Evolutionary conservation across 2,113 vertebrate species (phyloP).

Genomic region (Hylia prasina): DNA sequence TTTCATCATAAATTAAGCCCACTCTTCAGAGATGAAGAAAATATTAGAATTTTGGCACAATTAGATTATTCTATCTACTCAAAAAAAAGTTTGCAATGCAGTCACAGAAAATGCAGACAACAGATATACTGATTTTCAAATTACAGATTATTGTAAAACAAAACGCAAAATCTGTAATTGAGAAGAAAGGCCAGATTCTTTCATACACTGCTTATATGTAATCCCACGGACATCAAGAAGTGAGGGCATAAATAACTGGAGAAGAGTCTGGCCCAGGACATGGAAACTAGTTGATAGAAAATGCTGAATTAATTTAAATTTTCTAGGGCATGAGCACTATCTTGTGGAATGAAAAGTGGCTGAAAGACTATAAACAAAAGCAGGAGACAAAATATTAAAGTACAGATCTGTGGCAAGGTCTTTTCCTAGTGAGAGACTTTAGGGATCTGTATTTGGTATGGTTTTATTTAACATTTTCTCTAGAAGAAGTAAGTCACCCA

Average conservation of each 20-base stretch:
- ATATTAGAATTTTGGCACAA: not conserved
- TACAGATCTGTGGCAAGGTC: not conserved
- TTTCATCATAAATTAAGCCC: not conserved
- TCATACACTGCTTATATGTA: not conserved
- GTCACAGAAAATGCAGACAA: not conserved
- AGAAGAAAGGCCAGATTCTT: not conserved
- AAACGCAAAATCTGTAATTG: not conserved
- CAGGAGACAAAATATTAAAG: slow-evolving; percentile 27
- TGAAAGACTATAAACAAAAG: slow-evolving; percentile 24
- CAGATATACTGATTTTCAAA: not conserved
- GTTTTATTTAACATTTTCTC: not conserved
- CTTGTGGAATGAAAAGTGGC: slow-evolving; percentile 28
- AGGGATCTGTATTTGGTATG: not conserved
- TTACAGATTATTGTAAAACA: not conserved
- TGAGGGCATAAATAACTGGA: not conserved
- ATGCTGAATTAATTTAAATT: slow-evolving; percentile 43
- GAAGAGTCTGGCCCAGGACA: not conserved
- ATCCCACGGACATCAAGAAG: not conserved
- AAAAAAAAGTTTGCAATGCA: not conserved
- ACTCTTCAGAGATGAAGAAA: not conserved
- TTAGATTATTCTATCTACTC: not conserved
- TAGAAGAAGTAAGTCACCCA: not conserved
- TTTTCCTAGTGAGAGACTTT: not conserved
- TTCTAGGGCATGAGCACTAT: not conserved
- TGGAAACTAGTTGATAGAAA: slow-evolving; percentile 33